phyloP scores from a whole-genome alignment of 2,888 invertebrate genomes.

The Caenorhabditis panamensis region DNA sequence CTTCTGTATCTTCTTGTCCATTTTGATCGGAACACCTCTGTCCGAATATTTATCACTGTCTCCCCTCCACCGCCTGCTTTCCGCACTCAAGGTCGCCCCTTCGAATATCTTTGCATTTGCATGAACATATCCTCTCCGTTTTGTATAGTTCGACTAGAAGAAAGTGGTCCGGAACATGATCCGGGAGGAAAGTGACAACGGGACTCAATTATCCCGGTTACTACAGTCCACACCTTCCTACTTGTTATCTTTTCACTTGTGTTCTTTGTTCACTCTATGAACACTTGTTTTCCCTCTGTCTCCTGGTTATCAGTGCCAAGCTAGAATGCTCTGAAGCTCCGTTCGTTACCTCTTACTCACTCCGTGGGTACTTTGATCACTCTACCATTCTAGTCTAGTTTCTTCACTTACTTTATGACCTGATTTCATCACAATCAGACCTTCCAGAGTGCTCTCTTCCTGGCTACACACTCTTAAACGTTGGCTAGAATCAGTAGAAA shows the following conservation, averaged over 20 bases:
- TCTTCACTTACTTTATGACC: background rate
- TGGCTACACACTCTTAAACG: background rate
- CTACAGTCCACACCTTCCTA: background rate
- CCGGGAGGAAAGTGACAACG: slow-evolving; percentile 17
- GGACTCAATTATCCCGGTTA: slow-evolving; percentile 24
- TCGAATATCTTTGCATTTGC: slow-evolving; percentile 47
- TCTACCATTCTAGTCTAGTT: slow-evolving; percentile 34
- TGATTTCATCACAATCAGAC: slow-evolving; percentile 7
- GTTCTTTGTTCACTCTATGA: background rate
- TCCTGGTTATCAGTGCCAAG: background rate
- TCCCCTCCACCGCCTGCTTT: slow-evolving; percentile 42
- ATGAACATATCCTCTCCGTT: slow-evolving; percentile 41
- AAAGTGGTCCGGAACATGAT: slow-evolving; percentile 15
- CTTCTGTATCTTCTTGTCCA: background rate
- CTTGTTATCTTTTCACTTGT: background rate
- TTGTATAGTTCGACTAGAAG: slow-evolving; percentile 20
- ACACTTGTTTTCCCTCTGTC: slow-evolving; percentile 2
- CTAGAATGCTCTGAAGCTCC: slow-evolving; percentile 46
- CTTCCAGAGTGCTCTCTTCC: slow-evolving; percentile 10
- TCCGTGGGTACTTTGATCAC: background rate
- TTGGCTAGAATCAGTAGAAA: slow-evolving; percentile 22
- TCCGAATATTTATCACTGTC: slow-evolving; percentile 54
- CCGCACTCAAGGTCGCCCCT: slow-evolving; percentile 47
- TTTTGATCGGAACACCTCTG: slow-evolving; percentile 41
- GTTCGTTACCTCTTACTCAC: background rate